Evolutionary conservation across 2,113 vertebrate species (phyloP), one percentile per base, ranked within the genome.

Genomic region (Esox niger): DNA sequence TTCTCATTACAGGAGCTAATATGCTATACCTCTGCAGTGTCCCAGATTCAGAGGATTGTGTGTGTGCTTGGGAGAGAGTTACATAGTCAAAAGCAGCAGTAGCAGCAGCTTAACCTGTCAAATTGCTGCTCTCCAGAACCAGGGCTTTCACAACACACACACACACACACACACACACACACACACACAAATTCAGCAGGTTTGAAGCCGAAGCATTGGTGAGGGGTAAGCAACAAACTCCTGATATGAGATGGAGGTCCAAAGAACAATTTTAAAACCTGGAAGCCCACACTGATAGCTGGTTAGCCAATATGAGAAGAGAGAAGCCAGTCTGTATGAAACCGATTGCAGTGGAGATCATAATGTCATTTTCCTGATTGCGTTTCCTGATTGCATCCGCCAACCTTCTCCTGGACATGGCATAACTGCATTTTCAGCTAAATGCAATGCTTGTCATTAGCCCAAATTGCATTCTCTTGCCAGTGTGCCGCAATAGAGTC

Each of bases 71-170:
- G 8, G 54, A 23, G 9, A 56, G 8, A n/a, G n/a, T n/a, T n/a
- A n/a, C n/a, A n/a, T n/a, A n/a, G 66, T 81, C 74, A 78, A 69
- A n/a, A 83, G 81, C 80, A 80, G 75, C 82, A 79, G 64, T 20
- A 80, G 75, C 76, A 68, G 75, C 74, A 74, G 77, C 79, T 80
- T 68, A 82, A 73, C 55, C 61, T 76, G 75, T 79, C 81, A 82
- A 78, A 82, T 81, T 71, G 11, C 74, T 71, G 62, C 71, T 77
- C 69, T 79, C 78, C 73, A 85, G 66, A 74, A 63, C 76, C 69
- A n/a, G 21, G 17, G 52, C 21, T 55, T 55, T 55, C 52, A 55
- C n/a, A 55, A 23, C n/a, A n/a, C 54, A 23, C 54, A 4, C 1
- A 15, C 10, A 58, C 56, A 59, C 3, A 29, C 13, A n/a, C 25